These are phyloP conservation scores for Gymnobelideus leadbeateri DNA, from an alignment of 2,113 vertebrate species.

Conservation along the genomic window DNA sequence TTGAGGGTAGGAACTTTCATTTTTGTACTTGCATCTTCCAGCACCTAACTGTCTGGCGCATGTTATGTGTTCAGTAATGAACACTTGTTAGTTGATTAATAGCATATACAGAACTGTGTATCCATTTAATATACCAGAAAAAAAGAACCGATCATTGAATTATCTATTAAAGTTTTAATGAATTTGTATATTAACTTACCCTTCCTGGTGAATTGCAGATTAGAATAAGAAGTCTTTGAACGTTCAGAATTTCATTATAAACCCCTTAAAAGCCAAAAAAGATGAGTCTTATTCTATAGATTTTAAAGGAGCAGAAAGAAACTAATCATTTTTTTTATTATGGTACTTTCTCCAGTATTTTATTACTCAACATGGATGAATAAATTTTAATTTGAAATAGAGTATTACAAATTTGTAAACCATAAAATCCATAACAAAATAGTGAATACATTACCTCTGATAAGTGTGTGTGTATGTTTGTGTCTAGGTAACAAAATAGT, in stretches of 20 bases:
- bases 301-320: constrained; percentile 8
- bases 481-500: background rate
- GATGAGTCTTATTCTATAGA: constrained; percentile 71
- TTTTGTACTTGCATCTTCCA: background rate
- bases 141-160: background rate
- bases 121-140: background rate
- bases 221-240: constrained; percentile 3
- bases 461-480: background rate
- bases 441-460: constrained; percentile 61
- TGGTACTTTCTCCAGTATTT: background rate
- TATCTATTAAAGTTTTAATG: background rate
- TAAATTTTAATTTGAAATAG: constrained; percentile 70
- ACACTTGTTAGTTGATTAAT: background rate
- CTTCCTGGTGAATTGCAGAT: background rate
- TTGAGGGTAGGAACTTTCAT: background rate
- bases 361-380: constrained; percentile 64
- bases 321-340: background rate
- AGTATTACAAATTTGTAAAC: constrained; percentile 64
- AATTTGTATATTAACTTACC: background rate
- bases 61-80: background rate
- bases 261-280: constrained; percentile 67
- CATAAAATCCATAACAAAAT: constrained; percentile 56
- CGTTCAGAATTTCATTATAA: constrained; percentile 47
- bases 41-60: background rate
- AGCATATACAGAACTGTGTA: constrained; percentile 11